These are phyloP conservation scores for Chloroceryle amazona DNA, from an alignment of 2,797 vertebrate species.

Conservation along the genomic window DNA sequence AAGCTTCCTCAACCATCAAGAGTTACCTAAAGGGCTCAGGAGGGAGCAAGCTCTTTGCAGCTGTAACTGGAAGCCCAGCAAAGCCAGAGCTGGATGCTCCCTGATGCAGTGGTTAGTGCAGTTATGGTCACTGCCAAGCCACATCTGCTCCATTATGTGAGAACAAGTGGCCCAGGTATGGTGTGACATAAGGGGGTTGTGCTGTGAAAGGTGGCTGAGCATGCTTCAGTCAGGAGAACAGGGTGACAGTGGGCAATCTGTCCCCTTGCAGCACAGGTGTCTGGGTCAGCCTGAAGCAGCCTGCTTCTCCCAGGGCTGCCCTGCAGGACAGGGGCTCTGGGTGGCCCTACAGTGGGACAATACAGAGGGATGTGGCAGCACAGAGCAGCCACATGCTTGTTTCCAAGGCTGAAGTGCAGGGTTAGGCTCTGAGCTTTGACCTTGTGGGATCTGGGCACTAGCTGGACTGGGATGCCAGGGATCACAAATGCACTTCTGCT, in stretches of 20 bases:
- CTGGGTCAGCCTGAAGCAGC: neutral
- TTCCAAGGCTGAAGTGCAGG: neutral
- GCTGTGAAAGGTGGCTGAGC: neutral
- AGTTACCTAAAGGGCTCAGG: neutral
- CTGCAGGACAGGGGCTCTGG: neutral
- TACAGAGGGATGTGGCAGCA: neutral
- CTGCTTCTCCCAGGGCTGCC: neutral
- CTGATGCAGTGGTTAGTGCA: accelerated
- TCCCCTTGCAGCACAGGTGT: neutral
- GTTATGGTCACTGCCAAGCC: neutral
- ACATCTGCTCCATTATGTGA: neutral
- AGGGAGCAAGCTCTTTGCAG: neutral
- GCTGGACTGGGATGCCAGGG: neutral
- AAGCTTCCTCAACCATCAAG: neutral
- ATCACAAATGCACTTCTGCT: neutral
- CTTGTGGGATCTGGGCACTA: accelerated
- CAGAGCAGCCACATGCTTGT: neutral
- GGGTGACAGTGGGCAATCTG: neutral
- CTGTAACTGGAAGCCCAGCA: neutral
- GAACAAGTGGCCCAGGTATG: neutral
- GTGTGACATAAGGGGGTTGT: neutral
- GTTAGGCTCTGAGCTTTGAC: neutral
- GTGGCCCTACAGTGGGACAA: neutral
- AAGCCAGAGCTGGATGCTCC: neutral
- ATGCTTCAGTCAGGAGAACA: accelerated